Conservation (phyloP, 2,797 vertebrate species). For the Distichodus sexfasciatus region DNA sequence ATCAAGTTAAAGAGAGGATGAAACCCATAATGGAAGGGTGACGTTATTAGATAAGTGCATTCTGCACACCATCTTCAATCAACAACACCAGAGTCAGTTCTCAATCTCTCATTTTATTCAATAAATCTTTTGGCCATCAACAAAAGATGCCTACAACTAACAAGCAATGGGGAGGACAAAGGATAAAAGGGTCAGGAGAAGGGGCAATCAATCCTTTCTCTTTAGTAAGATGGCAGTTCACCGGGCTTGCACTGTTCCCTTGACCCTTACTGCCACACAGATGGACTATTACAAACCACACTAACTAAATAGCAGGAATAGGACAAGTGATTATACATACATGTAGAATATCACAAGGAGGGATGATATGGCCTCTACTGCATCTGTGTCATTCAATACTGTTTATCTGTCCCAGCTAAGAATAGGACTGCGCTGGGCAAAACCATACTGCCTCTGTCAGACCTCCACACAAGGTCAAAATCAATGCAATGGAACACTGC, state of each 20-base stretch:
- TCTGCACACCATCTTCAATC: slow-evolving; percentile 41
- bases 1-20: slow-evolving; percentile 30
- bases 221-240: slow-evolving; percentile 52
- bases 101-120: slow-evolving; percentile 61
- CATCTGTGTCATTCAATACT: slow-evolving; percentile 49
- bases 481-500: not conserved
- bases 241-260: slow-evolving; percentile 48
- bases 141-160: slow-evolving; percentile 55
- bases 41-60: slow-evolving; percentile 33
- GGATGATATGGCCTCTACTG: slow-evolving; percentile 49
- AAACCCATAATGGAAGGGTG: not conserved
- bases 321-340: slow-evolving; percentile 47
- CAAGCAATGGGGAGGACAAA: slow-evolving; percentile 48
- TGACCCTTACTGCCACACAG: slow-evolving; percentile 55
- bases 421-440: slow-evolving; percentile 46
- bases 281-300: slow-evolving; percentile 40
- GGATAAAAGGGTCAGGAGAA: slow-evolving; percentile 46
- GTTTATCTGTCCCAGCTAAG: slow-evolving; percentile 51
- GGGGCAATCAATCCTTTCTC: slow-evolving; percentile 53
- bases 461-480: slow-evolving; percentile 7
- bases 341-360: slow-evolving; percentile 48
- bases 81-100: slow-evolving; percentile 47
- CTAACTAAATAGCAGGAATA: slow-evolving; percentile 35
- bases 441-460: slow-evolving; percentile 37
- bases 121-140: slow-evolving; percentile 57